phyloP scores from a whole-genome alignment of 2,113 vertebrate species.

The Toxotes jaculatrix region DNA sequence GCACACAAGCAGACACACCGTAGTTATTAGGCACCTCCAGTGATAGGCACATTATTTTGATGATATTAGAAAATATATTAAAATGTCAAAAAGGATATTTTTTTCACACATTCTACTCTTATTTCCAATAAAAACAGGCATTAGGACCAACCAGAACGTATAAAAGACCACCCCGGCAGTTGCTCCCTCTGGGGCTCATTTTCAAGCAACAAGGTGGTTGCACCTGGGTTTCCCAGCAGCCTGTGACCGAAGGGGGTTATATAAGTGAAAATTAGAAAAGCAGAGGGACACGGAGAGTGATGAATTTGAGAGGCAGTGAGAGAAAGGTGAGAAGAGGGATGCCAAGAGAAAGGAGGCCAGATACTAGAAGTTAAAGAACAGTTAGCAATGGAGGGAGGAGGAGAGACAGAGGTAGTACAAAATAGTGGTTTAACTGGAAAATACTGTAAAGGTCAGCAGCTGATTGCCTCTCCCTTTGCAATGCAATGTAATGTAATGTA shows the following conservation, averaged over 20 bases:
- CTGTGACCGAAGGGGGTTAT: background rate
- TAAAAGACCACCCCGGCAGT: background rate
- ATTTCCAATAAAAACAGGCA: background rate
- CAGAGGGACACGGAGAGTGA: background rate
- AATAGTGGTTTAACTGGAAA: background rate
- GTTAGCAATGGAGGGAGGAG: background rate
- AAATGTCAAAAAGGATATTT: background rate
- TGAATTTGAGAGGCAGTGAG: background rate
- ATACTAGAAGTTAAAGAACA: background rate
- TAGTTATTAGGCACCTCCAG: background rate
- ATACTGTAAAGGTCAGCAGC: conserved; percentile 12
- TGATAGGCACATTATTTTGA: background rate
- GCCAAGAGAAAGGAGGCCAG: background rate
- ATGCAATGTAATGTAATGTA: background rate
- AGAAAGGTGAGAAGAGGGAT: conserved; percentile 6
- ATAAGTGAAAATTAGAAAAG: conserved; percentile 45
- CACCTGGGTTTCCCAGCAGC: conserved; percentile 6
- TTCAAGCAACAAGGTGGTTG: conserved; percentile 17
- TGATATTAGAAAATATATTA: background rate
- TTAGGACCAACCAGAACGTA: background rate
- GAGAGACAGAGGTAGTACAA: background rate
- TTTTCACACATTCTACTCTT: background rate
- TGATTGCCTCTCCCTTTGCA: conserved; percentile 4
- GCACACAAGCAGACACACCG: background rate
- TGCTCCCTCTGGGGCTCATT: conserved; percentile 22